Percentiles rank a stretch among this genome's conserved stretches.
phyloP scores from a whole-genome alignment of 1,140 invertebrate genomes.

The Octopus bimaculoides region DNA sequence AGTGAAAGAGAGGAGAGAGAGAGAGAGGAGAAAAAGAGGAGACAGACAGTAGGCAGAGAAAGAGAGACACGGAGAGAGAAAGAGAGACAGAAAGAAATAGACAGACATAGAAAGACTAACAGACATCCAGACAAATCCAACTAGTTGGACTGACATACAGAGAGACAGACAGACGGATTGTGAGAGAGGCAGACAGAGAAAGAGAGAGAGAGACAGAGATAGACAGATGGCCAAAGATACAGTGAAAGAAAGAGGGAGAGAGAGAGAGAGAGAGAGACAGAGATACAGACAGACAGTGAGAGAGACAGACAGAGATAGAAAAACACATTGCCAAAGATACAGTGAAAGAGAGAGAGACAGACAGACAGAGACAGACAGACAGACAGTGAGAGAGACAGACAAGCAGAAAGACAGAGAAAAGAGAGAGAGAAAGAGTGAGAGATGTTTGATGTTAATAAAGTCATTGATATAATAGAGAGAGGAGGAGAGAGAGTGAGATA shows the following conservation, averaged over 20 bases:
- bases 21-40: background rate
- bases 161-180: background rate
- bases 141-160: background rate
- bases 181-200: background rate
- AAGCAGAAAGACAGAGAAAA: background rate
- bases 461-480: background rate
- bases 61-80: background rate
- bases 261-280: background rate
- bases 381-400: background rate
- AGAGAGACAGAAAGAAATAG: background rate
- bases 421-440: background rate
- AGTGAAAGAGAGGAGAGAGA: background rate
- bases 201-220: background rate
- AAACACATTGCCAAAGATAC: background rate
- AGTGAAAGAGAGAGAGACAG: background rate
- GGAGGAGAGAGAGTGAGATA: background rate
- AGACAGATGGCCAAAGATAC: background rate
- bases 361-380: background rate
- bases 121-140: background rate
- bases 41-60: background rate
- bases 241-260: background rate
- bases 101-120: background rate
- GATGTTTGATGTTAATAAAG: background rate
- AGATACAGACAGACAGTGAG: background rate
- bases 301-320: background rate